Evolutionary conservation across 2,797 vertebrate species (phyloP).

Genomic region (Xenentodon cancila): DNA sequence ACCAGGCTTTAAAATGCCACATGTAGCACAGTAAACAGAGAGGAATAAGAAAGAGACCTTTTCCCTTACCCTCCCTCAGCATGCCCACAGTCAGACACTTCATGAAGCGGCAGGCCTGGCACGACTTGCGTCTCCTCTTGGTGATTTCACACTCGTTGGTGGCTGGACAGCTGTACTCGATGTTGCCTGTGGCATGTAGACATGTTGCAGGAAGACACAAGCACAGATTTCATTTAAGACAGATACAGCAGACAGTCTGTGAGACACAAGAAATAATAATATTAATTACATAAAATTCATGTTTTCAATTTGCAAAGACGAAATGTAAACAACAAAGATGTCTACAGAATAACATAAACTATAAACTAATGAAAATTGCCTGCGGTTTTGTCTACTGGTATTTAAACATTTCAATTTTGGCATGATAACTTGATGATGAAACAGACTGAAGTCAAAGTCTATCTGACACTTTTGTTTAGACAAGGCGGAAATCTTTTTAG

Average conservation of each 20-base stretch:
- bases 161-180: conserved; percentile 98
- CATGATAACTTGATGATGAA: too few species aligned
- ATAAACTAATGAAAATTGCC: neutral
- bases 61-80: conserved; percentile 98
- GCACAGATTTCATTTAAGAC: conserved; percentile 65
- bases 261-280: neutral
- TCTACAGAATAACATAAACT: neutral
- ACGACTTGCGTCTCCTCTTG: conserved; percentile 98
- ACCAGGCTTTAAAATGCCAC: conserved; percentile 40
- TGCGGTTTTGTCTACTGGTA: too few species aligned
- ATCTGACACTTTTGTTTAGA: too few species aligned
- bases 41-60: conserved; percentile 74
- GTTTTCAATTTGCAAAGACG: neutral
- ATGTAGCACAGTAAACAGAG: conserved; percentile 62
- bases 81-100: conserved; percentile 99
- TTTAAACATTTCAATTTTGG: too few species aligned
- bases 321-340: neutral
- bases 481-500: too few species aligned
- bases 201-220: conserved; percentile 63
- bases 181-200: conserved; percentile 88
- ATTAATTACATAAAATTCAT: neutral
- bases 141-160: conserved; percentile 99
- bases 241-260: conserved; percentile 20
- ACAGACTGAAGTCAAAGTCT: too few species aligned
- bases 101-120: conserved; percentile 99